Evolutionary conservation across 2,888 invertebrate species (phyloP), one percentile per base, ranked within the genome.

Genomic region (Aleiodes testaceus): DNA sequence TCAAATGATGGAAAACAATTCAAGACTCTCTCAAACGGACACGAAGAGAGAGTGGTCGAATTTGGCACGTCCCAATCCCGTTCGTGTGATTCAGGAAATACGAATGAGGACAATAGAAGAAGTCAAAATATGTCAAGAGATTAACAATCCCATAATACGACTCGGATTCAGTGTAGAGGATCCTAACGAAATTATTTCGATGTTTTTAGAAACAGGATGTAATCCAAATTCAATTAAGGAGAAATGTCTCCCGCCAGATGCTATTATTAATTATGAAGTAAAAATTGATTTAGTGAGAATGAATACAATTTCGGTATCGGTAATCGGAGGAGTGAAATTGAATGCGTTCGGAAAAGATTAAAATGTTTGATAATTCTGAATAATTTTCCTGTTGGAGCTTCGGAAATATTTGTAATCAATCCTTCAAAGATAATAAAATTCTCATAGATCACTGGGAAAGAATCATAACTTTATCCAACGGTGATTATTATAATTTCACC

Each of bases 171-270:
- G 50, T 18, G 22, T 22, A 16, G 52, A 12, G 5, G n/a, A 26
- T 1, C 36, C 50, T 11, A 3, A 71, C 3, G 3, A 50, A 11
- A n/a, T 55, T 3, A 61, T 75, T 6, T 26, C 45, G 1, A n/a
- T 75, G 3, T 69, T 74, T 63, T 26, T 74, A 26, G 66, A 73
- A 5, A 72, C 73, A 0, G 72, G 70, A 0, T 70, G 70, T 3
- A 68, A 72, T 14, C 75, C 73, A 6, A 75, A 74, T 49, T 2
- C 72, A 12, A 30, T 74, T 11, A 74, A 74, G 30, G 55, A 63
- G 45, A 52, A 47, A n/a, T 16, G 49, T 36, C n/a, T 65, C 16
- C 44, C 30, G n/a, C n/a, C n/a, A 3, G 6, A 52, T 11, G 49
- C 26, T 6, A 1, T 53, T n/a, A 1, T 73, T 11, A 44, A 69